phyloP scores from a whole-genome alignment of 1,140 invertebrate genomes.

The Drosophila bipectinata region DNA sequence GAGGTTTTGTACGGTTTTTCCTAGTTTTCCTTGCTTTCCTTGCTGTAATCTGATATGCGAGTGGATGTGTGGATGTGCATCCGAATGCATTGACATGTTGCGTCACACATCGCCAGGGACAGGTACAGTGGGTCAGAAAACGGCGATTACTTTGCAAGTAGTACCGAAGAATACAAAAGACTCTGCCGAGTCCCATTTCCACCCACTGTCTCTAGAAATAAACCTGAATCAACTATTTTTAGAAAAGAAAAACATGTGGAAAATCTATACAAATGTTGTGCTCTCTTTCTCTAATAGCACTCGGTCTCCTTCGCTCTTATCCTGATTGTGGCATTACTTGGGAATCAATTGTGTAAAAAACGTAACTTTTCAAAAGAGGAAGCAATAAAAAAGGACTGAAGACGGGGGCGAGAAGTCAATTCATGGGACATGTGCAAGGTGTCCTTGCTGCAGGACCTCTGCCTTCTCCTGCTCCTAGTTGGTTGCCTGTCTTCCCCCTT shows the following conservation, averaged over 20 bases:
- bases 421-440: conserved; percentile 52
- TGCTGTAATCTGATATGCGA: conserved; percentile 40
- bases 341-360: conserved; percentile 73
- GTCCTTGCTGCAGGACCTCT: conserved; percentile 47
- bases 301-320: neutral
- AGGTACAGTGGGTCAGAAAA: conserved; percentile 21
- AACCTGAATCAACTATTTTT: neutral
- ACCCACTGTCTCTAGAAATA: neutral
- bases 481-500: neutral
- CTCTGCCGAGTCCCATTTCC: neutral
- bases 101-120: conserved; percentile 12
- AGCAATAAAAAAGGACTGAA: conserved; percentile 6
- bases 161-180: too few species aligned
- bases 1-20: conserved; percentile 44
- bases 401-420: conserved; percentile 26
- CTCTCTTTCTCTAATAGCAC: conserved; percentile 1
- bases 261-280: conserved; percentile 61
- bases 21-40: conserved; percentile 34
- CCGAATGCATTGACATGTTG: conserved; percentile 39
- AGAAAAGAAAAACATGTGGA: conserved; percentile 36
- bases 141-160: too few species aligned
- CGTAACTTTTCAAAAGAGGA: conserved; percentile 47
- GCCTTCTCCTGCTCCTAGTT: neutral
- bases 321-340: conserved; percentile 39
- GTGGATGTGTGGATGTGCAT: neutral